A percentile compares a stretch with the other conserved stretches of the same genome.
Conservation (phyloP, 2,113 vertebrate species). For the Synodontis membranacea region DNA sequence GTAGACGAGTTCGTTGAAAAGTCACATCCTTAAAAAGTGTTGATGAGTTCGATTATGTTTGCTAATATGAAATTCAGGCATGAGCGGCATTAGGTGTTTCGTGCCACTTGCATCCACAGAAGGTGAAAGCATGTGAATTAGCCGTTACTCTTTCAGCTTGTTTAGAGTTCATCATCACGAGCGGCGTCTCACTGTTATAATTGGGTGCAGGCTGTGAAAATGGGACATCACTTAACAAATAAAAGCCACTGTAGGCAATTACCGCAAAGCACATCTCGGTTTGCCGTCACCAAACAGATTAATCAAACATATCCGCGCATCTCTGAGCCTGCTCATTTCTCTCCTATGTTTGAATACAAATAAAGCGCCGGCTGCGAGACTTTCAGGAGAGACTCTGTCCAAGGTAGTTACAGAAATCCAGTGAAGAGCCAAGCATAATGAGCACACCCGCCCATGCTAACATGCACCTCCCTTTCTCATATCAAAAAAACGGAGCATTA, state of each 20-base stretch:
- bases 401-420: slow-evolving; percentile 64
- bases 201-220: slow-evolving; percentile 48
- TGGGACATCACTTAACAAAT: slow-evolving; percentile 54
- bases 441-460: slow-evolving; percentile 27
- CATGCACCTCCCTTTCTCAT: slow-evolving; percentile 32
- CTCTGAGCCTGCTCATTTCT: slow-evolving; percentile 63
- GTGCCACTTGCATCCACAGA: neutral
- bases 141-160: slow-evolving; percentile 39
- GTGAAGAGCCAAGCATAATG: slow-evolving; percentile 55
- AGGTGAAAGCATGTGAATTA: neutral
- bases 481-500: slow-evolving; percentile 68
- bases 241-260: slow-evolving; percentile 67
- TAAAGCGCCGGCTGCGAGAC: slow-evolving; percentile 70
- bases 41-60: neutral
- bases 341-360: slow-evolving; percentile 77
- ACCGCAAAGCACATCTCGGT: slow-evolving; percentile 68
- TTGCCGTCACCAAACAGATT: slow-evolving; percentile 65
- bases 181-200: slow-evolving; percentile 39
- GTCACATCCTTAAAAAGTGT: neutral
- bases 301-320: slow-evolving; percentile 64
- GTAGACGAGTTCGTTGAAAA: neutral
- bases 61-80: neutral
- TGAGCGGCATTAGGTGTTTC: neutral
- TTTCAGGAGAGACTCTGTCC: slow-evolving; percentile 59
- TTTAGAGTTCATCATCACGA: slow-evolving; percentile 38